Conservation (phyloP, 2,797 vertebrate genomes). For the Artibeus lituratus region DNA sequence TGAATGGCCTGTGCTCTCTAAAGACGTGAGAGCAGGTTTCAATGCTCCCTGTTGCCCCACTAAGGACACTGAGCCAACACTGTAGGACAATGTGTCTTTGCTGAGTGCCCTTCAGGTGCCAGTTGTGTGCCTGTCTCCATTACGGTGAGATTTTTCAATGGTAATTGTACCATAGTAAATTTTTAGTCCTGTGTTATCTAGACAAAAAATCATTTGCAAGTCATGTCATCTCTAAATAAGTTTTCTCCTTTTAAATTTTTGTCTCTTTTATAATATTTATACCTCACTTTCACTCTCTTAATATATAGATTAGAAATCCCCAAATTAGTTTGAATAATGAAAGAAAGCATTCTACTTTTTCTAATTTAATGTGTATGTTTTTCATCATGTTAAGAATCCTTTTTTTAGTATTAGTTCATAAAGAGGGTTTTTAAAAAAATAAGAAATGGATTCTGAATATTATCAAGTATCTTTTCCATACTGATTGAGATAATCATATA, state of each 20-base stretch:
- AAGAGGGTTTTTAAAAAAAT: neutral
- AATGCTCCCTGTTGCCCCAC: neutral
- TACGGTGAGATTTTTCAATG: neutral
- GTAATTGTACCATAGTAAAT: neutral
- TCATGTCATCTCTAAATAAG: neutral
- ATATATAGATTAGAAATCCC: neutral
- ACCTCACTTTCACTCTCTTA: neutral
- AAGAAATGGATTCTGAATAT: neutral
- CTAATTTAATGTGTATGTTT: neutral
- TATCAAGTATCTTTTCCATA: slow-evolving; percentile 3
- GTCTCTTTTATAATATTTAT: neutral
- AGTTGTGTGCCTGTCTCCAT: neutral
- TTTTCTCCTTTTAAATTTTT: neutral
- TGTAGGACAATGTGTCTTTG: neutral
- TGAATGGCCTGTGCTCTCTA: neutral
- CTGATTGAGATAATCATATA: neutral
- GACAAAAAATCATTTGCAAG: neutral
- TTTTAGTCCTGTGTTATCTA: neutral
- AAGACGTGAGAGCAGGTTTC: neutral
- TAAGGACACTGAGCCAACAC: neutral
- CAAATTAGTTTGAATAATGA: neutral
- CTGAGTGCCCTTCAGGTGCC: neutral
- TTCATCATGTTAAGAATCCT: neutral
- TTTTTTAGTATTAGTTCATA: neutral
- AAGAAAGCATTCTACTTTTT: neutral